Conservation (phyloP, 2,888 invertebrate genomes). For the Archaeoteleia sp. region DNA sequence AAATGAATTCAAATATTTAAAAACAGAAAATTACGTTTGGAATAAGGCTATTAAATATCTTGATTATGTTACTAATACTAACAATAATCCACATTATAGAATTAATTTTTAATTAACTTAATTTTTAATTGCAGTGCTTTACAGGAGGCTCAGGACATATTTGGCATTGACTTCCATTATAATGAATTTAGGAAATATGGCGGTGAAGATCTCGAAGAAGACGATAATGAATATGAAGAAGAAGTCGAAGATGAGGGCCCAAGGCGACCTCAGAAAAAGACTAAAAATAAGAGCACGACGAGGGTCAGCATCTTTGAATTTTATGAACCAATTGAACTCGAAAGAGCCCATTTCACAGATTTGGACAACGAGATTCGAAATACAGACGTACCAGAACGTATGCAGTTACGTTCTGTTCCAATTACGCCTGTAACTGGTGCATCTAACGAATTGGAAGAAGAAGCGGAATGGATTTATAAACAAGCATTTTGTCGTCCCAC, state of each 20-base stretch:
- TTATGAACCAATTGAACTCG: slow-evolving; percentile 97
- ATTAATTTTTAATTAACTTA: too few relatives aligned
- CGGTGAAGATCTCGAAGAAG: slow-evolving; percentile 89
- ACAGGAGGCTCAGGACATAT: slow-evolving; percentile 99
- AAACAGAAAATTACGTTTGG: too few relatives aligned
- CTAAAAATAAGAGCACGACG: slow-evolving; percentile 85
- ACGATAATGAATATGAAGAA: slow-evolving; percentile 81
- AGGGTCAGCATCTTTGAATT: slow-evolving; percentile 94
- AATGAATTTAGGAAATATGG: slow-evolving; percentile 92
- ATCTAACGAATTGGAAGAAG: slow-evolving; percentile 93
- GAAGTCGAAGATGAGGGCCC: slow-evolving; percentile 79
- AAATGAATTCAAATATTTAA: too few relatives aligned
- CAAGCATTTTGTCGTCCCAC: slow-evolving; percentile 91
- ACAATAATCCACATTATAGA: too few relatives aligned
- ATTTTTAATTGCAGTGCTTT: slow-evolving; percentile 80
- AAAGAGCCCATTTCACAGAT: slow-evolving; percentile 96
- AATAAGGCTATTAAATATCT: too few relatives aligned
- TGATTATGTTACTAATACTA: too few relatives aligned
- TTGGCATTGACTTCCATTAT: slow-evolving; percentile 98
- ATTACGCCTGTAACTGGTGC: slow-evolving; percentile 88
- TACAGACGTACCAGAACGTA: slow-evolving; percentile 92
- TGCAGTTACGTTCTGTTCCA: slow-evolving; percentile 92
- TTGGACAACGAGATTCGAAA: slow-evolving; percentile 92
- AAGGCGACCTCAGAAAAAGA: slow-evolving; percentile 84
- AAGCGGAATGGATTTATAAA: slow-evolving; percentile 98